phyloP scores from a whole-genome alignment of 2,113 vertebrate genomes.

The Columbina picui region DNA sequence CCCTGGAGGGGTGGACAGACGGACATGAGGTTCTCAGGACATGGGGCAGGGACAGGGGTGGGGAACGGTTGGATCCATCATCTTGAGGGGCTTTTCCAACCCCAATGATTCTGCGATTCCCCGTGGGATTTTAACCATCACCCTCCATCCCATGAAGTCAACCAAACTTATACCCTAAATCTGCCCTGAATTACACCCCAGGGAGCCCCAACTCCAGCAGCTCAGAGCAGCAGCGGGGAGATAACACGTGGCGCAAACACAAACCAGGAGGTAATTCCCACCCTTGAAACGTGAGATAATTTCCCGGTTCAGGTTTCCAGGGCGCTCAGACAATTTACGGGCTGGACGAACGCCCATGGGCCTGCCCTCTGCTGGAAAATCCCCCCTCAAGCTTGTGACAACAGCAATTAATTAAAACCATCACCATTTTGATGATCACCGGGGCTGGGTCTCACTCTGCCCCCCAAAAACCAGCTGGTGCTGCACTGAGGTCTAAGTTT shows the following conservation, averaged over 20 bases:
- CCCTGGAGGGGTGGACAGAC: too few species aligned
- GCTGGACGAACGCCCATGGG: fast-evolving
- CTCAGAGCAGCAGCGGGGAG: not conserved
- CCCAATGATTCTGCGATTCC: too few species aligned
- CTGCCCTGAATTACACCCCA: fast-evolving
- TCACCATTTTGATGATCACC: not conserved
- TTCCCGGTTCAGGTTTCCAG: not conserved
- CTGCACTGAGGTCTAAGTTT: not conserved
- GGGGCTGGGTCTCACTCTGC: not conserved
- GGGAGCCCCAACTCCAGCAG: fast-evolving
- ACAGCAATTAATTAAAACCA: not conserved
- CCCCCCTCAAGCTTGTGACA: not conserved
- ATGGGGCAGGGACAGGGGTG: too few species aligned
- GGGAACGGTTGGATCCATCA: too few species aligned
- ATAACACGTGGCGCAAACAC: not conserved
- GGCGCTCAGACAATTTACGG: not conserved
- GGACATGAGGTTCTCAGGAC: too few species aligned
- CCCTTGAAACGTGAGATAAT: not conserved
- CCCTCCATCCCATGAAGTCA: fast-evolving
- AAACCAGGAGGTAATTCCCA: not conserved
- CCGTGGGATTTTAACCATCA: not conserved
- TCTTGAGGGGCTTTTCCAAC: too few species aligned
- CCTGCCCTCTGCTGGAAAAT: not conserved
- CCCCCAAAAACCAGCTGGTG: not conserved
- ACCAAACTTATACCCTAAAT: not conserved